A percentile compares a stretch with the other conserved stretches of the same genome.
These are phyloP conservation scores for Aplysia californica DNA, from an alignment of 1,140 invertebrate species.

Conservation along the genomic window DNA sequence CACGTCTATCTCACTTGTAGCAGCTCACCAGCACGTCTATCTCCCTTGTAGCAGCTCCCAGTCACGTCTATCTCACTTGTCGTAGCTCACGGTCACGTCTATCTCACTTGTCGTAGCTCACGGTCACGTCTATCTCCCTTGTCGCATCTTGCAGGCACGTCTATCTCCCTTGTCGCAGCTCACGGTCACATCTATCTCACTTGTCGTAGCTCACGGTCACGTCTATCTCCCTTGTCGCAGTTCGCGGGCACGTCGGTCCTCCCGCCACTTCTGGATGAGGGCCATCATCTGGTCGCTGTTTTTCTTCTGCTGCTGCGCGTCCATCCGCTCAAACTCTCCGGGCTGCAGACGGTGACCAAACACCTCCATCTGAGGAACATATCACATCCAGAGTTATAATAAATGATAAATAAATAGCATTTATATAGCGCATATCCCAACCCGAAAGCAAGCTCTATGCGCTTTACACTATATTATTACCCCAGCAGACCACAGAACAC, in stretches of 20 bases:
- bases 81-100: neutral
- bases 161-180: neutral
- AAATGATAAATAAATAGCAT: too few species aligned
- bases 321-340: slow-evolving; percentile 56
- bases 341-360: slow-evolving; percentile 54
- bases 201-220: neutral
- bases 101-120: neutral
- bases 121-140: neutral
- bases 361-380: slow-evolving; percentile 51
- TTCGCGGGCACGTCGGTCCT: slow-evolving; percentile 52
- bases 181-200: neutral
- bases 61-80: too few species aligned
- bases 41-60: neutral
- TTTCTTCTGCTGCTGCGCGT: slow-evolving; percentile 46
- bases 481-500: too few species aligned
- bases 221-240: slow-evolving; percentile 22
- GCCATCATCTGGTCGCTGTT: slow-evolving; percentile 58
- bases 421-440: too few species aligned
- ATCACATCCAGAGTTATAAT: too few species aligned
- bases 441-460: too few species aligned
- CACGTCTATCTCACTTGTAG: too few species aligned
- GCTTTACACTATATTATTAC: too few species aligned
- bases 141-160: neutral
- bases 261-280: slow-evolving; percentile 58
- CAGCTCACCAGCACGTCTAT: too few species aligned